phyloP scores from a whole-genome alignment of 2,113 vertebrate species.

The Chaetodon trifascialis region DNA sequence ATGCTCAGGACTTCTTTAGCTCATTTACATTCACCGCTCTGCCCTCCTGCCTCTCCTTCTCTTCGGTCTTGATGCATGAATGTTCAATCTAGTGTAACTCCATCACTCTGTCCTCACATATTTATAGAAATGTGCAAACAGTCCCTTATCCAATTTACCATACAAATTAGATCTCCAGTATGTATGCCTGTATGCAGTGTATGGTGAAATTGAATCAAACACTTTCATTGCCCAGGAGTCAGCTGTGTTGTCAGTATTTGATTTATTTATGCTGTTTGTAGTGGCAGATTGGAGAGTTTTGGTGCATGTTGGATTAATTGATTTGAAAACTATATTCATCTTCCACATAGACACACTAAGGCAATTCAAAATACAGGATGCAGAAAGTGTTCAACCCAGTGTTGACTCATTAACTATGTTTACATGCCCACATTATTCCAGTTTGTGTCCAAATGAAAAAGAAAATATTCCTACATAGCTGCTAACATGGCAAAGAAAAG shows the following conservation, averaged over 20 bases:
- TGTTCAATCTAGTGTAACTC: neutral
- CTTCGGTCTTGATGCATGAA: neutral
- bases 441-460: too few species aligned
- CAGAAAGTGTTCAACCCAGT: neutral
- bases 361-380: neutral
- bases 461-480: too few species aligned
- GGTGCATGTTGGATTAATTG: neutral
- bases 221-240: neutral
- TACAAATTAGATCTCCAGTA: neutral
- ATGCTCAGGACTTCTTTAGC: neutral
- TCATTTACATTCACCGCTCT: neutral
- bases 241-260: neutral
- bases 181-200: neutral
- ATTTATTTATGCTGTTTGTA: neutral
- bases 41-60: neutral
- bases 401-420: slow-evolving; percentile 12
- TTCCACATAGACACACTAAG: neutral
- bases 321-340: slow-evolving; percentile 2
- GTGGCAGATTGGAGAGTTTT: neutral
- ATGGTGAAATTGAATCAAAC: neutral
- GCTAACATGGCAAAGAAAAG: too few species aligned
- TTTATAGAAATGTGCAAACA: neutral
- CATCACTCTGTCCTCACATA: neutral
- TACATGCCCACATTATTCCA: too few species aligned
- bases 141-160: neutral